Base-by-base conservation (phyloP, 2,888 invertebrate species). In the Synanthedon tipuliformis region DNA sequence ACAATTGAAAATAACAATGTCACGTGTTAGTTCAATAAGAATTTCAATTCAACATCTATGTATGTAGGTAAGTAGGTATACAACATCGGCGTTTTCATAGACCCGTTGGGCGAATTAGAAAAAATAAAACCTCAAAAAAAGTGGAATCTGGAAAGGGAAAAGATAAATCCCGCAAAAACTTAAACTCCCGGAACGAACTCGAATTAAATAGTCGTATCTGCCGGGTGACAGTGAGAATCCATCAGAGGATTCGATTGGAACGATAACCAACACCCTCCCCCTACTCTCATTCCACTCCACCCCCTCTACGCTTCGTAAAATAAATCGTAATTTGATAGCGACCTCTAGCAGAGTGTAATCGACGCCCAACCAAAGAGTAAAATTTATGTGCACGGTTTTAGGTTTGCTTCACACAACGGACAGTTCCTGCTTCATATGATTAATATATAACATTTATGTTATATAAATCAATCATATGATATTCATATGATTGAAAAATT, bases 131-230 rank as follows among this genome's bases (percentile, higher is more conserved):
- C 45, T n/a, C 45, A 52, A 51, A 54, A 55, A 53, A 55, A 56
- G 53, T 48, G 54, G 48, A 50, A 54, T 52, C 52, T 53, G 41
- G 53, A 53, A 27, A 54, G 54, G 52, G 41, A 72, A 64, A 61
- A 65, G 68, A 68, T 73, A 75, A 69, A 64, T 68, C 66, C 65
- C 60, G 62, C 68, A 81, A 81, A 81, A 82, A 80, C 72, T 71
- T 70, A n/a, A n/a, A n/a, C n/a, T n/a, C n/a, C n/a, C 13, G 66
- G 65, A 68, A 70, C 69, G 71, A 81, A 80, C 75, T 78, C 73
- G 76, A 80, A 82, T 82, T 82, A 81, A 83, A 83, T 77, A 74
- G 79, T 74, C 78, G 78, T 77, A 80, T 75, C 75, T 79, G 63
- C 65, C 65, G 64, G 64, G 72, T 75, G 79, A 79, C 81, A 77